These are phyloP conservation scores for Drosophila kurseongensis DNA, from an alignment of 1,140 invertebrate species.

Conservation along the genomic window DNA sequence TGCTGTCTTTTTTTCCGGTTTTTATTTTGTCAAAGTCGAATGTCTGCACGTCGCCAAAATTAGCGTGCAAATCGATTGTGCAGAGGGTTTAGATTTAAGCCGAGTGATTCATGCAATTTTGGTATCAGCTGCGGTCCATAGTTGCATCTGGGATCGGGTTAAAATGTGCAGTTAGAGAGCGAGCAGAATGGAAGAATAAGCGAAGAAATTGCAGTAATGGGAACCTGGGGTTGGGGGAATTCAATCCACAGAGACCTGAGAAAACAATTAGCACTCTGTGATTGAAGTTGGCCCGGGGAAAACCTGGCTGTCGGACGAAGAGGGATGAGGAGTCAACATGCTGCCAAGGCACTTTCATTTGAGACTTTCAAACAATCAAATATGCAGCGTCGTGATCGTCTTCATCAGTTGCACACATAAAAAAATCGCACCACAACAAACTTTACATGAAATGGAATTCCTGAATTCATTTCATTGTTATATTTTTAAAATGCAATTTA, in stretches of 20 bases:
- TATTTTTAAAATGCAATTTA: too few species aligned
- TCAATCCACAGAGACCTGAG: constrained; percentile 26
- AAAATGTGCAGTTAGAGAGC: constrained; percentile 43
- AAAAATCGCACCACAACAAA: constrained; percentile 9
- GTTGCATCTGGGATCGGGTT: constrained; percentile 24
- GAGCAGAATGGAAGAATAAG: constrained; percentile 21
- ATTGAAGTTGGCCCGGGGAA: constrained; percentile 20
- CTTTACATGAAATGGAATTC: neutral
- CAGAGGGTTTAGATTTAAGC: constrained; percentile 31
- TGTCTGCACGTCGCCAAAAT: constrained; percentile 73
- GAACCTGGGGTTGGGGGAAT: neutral
- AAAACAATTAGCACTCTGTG: constrained; percentile 43
- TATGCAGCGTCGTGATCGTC: constrained; percentile 28
- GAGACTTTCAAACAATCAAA: constrained; percentile 34
- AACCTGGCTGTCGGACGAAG: neutral
- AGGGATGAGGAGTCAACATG: neutral
- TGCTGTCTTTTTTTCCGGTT: constrained; percentile 19
- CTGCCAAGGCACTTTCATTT: constrained; percentile 38
- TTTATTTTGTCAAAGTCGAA: constrained; percentile 64
- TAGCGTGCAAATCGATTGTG: constrained; percentile 75
- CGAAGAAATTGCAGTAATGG: constrained; percentile 36
- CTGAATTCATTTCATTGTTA: constrained; percentile 9
- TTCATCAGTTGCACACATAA: constrained; percentile 15
- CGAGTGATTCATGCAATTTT: constrained; percentile 52
- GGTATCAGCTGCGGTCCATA: constrained; percentile 17